phyloP scores from a whole-genome alignment of 1,140 invertebrate species.

The Reticulitermes speratus region DNA sequence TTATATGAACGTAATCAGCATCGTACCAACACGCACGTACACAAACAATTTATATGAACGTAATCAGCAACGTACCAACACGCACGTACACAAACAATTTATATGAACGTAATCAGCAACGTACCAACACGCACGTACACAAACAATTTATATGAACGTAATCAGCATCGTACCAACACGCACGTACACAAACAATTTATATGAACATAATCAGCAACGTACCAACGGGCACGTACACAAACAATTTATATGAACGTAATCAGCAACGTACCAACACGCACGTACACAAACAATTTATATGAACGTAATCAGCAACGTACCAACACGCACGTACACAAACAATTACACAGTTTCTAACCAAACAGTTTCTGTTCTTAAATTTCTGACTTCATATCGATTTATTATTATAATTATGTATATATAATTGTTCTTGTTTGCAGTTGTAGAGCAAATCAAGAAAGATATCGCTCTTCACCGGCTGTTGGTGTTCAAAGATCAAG shows the following conservation, averaged over 20 bases:
- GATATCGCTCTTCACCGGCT: constrained; percentile 48
- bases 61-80: too few species aligned
- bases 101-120: too few species aligned
- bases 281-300: not conserved
- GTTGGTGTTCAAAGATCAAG: constrained; percentile 53
- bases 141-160: not conserved
- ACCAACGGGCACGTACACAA: not conserved
- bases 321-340: not conserved
- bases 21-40: too few species aligned
- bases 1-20: too few species aligned
- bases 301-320: too few species aligned
- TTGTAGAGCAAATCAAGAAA: constrained; percentile 47
- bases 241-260: too few species aligned
- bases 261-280: too few species aligned
- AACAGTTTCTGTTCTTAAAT: too few species aligned
- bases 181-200: not conserved
- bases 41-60: not conserved
- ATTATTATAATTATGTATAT: not conserved
- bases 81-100: not conserved
- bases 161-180: too few species aligned
- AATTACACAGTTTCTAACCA: too few species aligned
- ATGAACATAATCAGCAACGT: too few species aligned
- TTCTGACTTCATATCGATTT: not conserved
- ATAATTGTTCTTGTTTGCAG: constrained; percentile 34
- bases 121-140: too few species aligned